Evolutionary conservation across 2,797 vertebrate genomes (phyloP), one percentile per base, ranked within the genome.

Genomic region (Acrossocheilus fasciatus): DNA sequence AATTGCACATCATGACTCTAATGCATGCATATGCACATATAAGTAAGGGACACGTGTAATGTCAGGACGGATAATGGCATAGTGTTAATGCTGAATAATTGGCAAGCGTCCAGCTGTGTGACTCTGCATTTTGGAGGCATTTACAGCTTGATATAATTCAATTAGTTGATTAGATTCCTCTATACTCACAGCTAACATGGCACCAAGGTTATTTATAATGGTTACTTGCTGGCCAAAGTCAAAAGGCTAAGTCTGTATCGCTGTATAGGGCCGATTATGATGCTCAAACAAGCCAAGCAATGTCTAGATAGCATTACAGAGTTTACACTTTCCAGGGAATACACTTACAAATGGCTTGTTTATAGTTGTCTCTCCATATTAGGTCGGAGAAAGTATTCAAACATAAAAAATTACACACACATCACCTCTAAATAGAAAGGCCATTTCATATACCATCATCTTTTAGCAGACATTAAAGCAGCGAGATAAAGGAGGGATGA

Each of bases 1-100:
- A 90, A 91, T 89, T 87, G 70, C 81, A 75, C 89, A 89, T 88
- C 66, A 74, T 84, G 69, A 66, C 66, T 88, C 45, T n/a, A 36
- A 82, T 62, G 81, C 78, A 90, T 84, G 81, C 81, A 85, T 85
- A 70, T 57, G 74, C 66, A 85, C 75, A 57, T 75, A 81, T 83
- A 43, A 57, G 69, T 80, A 88, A 86, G 70, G 84, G 70, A 86
- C 54, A 68, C 41, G 57, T 12, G 77, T 66, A 66, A 84, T 83
- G 72, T 88, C 77, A 83, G 80, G 81, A 82, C 20, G 47, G 82
- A 83, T 50, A 70, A 86, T 26, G 20, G 20, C 4, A 0, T 17
- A 17, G 73, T 82, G 64, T 78, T 86, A 89, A 84, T 89, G 80
- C 68, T 62, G 62, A 89, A 84, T 73, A 83, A 82, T 76, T 85